Percentiles rank a stretch among this genome's conserved stretches.
phyloP scores from a whole-genome alignment of 2,888 invertebrate species.

The Adela reaumurella region DNA sequence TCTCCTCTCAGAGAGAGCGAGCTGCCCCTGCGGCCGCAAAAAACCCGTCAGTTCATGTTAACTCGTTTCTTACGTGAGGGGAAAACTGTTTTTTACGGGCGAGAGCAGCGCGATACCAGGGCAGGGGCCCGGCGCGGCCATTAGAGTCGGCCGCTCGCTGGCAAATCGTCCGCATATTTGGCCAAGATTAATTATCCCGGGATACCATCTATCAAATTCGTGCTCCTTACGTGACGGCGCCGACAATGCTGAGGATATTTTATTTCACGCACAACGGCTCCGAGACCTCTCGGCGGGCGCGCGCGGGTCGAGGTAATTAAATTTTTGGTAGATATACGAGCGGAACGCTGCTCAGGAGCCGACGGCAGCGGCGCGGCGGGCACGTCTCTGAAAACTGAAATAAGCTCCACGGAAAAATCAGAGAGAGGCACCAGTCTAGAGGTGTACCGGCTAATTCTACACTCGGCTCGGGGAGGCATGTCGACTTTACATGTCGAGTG shows the following conservation, averaged over 20 bases:
- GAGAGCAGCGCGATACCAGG: slow-evolving; percentile 44
- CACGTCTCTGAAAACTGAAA: too few relatives aligned
- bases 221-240: neutral
- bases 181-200: slow-evolving; percentile 48
- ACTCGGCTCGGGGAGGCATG: too few relatives aligned
- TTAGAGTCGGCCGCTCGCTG: slow-evolving; percentile 51
- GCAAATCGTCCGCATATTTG: slow-evolving; percentile 46
- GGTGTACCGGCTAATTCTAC: too few relatives aligned
- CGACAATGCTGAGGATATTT: neutral
- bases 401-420: too few relatives aligned
- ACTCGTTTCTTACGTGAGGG: neutral
- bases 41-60: neutral
- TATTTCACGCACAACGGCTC: neutral
- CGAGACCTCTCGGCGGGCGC: neutral
- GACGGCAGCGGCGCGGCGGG: neutral
- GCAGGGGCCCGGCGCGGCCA: slow-evolving; percentile 48
- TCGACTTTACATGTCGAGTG: too few relatives aligned
- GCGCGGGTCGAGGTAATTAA: neutral
- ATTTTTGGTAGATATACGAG: neutral
- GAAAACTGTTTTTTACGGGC: neutral
- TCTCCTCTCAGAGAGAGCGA: neutral
- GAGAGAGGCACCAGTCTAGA: too few relatives aligned
- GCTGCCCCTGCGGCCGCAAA: neutral
- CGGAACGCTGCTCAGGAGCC: neutral
- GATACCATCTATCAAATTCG: slow-evolving; percentile 42